These are phyloP conservation scores for Malurus cyaneus DNA, from an alignment of 2,113 vertebrate species.

Conservation along the genomic window DNA sequence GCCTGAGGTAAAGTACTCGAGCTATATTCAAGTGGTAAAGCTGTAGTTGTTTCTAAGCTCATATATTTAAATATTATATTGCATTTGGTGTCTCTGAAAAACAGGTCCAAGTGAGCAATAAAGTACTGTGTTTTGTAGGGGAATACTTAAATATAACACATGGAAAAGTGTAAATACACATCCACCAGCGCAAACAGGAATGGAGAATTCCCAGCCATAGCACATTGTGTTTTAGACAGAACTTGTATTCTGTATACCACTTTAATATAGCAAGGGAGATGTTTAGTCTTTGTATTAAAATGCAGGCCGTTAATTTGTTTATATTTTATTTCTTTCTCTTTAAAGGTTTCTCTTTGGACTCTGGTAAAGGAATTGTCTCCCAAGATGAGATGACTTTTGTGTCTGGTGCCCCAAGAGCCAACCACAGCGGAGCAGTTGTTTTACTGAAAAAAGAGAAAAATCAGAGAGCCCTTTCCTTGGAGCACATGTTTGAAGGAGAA, in stretches of 20 bases:
- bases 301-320: background rate
- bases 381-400: conserved; percentile 86
- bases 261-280: conserved; percentile 48
- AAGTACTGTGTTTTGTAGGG: background rate
- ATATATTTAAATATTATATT: background rate
- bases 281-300: background rate
- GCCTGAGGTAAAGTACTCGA: background rate
- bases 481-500: conserved; percentile 86
- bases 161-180: background rate
- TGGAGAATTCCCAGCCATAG: background rate
- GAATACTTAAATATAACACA: background rate
- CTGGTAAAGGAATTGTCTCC: conserved; percentile 85
- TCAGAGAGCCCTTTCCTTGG: conserved; percentile 78
- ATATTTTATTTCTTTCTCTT: background rate
- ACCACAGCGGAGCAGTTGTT: conserved; percentile 92
- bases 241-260: background rate
- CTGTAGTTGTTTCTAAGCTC: background rate
- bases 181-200: background rate
- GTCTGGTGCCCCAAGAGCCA: conserved; percentile 93
- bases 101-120: background rate
- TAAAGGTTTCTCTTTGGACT: conserved; percentile 93
- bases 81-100: background rate
- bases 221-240: background rate
- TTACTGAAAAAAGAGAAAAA: conserved; percentile 80
- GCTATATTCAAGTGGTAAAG: conserved; percentile 65